These are phyloP conservation scores for Molossus alvarezi DNA, from an alignment of 2,797 vertebrate species.

Conservation along the genomic window DNA sequence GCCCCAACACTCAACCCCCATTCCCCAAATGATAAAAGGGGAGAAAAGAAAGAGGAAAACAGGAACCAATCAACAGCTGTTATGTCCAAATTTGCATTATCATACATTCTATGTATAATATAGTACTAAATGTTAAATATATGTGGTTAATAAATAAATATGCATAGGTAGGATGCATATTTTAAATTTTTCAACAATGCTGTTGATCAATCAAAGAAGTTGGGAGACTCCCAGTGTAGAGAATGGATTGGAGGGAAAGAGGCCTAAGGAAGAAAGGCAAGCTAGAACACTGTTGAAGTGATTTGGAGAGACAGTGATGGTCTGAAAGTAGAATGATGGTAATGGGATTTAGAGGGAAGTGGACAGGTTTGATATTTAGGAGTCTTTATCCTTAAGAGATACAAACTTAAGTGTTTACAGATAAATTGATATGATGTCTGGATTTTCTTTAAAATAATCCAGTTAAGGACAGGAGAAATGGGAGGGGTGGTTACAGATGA, in stretches of 20 bases:
- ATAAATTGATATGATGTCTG: background rate
- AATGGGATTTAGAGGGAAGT: background rate
- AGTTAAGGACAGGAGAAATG: background rate
- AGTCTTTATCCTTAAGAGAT: conserved; percentile 12
- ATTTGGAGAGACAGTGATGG: background rate
- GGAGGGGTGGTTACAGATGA: background rate
- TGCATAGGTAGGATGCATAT: background rate
- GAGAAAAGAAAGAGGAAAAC: background rate
- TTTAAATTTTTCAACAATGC: background rate
- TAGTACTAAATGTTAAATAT: background rate
- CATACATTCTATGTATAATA: background rate
- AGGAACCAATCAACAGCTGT: background rate
- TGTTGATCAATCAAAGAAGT: background rate
- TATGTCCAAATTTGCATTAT: conserved; percentile 16
- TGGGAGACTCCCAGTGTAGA: background rate
- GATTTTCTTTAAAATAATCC: conserved; percentile 50
- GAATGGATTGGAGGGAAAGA: background rate
- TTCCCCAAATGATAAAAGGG: background rate
- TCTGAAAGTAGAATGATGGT: background rate
- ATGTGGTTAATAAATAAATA: conserved; percentile 34
- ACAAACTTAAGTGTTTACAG: conserved; percentile 12
- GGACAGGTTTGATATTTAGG: background rate
- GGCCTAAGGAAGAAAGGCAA: background rate
- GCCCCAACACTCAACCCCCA: background rate
- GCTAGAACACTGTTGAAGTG: background rate